Percentiles rank a stretch among this genome's conserved stretches.
These are phyloP conservation scores for Crenuchus spilurus DNA, from an alignment of 2,797 vertebrate species.

Conservation along the genomic window DNA sequence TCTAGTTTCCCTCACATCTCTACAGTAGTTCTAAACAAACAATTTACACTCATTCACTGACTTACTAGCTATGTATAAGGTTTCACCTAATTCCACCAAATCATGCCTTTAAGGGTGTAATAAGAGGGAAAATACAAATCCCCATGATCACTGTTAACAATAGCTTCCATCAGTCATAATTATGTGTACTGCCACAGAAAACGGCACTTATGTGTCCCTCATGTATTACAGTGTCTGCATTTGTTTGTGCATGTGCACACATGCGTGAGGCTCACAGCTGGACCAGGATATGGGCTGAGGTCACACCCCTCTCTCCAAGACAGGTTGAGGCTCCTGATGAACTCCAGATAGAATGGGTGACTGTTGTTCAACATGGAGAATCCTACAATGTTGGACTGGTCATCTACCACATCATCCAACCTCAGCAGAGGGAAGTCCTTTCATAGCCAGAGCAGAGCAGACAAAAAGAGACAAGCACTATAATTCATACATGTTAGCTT, in stretches of 20 bases:
- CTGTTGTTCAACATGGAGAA: conserved; percentile 91
- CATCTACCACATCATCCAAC: conserved; percentile 86
- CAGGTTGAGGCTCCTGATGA: conserved; percentile 88
- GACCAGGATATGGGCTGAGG: conserved; percentile 65
- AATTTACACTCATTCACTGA: too few relatives aligned
- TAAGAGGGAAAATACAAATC: too few relatives aligned
- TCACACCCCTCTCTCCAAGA: conserved; percentile 94
- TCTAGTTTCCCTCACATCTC: too few relatives aligned
- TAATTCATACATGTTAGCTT: background rate
- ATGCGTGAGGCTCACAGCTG: conserved; percentile 35
- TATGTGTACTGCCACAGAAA: background rate
- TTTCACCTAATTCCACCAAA: too few relatives aligned
- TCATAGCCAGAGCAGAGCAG: background rate
- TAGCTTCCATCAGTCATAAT: background rate
- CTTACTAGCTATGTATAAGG: too few relatives aligned
- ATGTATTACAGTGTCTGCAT: background rate
- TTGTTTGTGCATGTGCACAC: conserved; percentile 5
- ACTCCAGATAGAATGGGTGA: conserved; percentile 83
- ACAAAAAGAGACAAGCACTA: background rate
- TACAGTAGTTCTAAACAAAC: too few relatives aligned
- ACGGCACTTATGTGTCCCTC: background rate
- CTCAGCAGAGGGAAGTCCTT: conserved; percentile 90
- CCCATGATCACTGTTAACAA: too few relatives aligned
- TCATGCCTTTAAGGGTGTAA: too few relatives aligned
- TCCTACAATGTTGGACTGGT: conserved; percentile 89